These are phyloP conservation scores for Hydrolagus colliei DNA, from an alignment of 2,797 vertebrate genomes.

Conservation along the genomic window DNA sequence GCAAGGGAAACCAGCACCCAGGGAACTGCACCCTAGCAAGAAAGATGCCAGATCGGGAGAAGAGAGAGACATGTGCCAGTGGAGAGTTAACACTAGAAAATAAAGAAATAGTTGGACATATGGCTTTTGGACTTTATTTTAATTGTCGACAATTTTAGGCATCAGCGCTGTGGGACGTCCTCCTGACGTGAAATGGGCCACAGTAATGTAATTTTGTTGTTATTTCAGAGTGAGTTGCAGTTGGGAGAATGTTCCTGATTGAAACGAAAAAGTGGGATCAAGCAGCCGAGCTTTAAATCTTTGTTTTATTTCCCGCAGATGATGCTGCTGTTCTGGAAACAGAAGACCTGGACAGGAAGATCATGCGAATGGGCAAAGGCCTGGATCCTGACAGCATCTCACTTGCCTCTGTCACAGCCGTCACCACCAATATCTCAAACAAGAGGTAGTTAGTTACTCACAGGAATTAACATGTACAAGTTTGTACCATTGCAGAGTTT, in stretches of 20 bases:
- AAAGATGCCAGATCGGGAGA: no score
- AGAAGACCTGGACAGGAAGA: conserved; percentile 72
- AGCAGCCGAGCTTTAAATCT: not conserved
- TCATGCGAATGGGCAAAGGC: conserved; percentile 58
- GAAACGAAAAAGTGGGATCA: not conserved
- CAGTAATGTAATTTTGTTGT: no score
- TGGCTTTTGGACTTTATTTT: no score
- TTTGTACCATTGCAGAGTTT: not conserved
- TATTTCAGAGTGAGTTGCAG: not conserved
- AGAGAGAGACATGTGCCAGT: no score
- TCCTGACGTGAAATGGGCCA: no score
- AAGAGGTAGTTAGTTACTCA: conserved; percentile 65
- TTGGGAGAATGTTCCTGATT: not conserved
- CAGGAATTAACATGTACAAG: not conserved
- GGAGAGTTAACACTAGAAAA: no score
- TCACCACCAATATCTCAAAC: conserved; percentile 91
- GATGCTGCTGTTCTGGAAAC: conserved; percentile 85
- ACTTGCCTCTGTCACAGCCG: conserved; percentile 85
- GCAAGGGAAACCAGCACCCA: no score
- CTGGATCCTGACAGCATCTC: conserved; percentile 80
- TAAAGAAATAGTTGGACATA: no score
- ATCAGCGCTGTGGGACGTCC: no score
- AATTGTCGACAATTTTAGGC: no score
- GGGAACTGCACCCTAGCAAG: no score
- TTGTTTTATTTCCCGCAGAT: conserved; percentile 53